Base-by-base conservation (phyloP, 2,797 vertebrate species). In the Danio albolineatus region DNA sequence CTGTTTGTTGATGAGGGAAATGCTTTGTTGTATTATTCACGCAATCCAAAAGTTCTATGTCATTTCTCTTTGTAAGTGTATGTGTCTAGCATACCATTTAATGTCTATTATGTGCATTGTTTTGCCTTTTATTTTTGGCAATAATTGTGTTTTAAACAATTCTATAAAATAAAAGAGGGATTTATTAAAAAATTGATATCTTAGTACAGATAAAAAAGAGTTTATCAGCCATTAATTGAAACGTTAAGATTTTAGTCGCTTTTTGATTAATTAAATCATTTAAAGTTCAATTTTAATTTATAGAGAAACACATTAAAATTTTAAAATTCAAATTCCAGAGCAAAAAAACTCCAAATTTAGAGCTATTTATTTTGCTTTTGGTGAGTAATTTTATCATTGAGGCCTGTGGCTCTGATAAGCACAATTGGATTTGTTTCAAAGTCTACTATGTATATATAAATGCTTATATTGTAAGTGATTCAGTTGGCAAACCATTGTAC, bases 401-500 rank as follows among this genome's bases (percentile, higher is more conserved):
- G 44, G 21, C 57, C 17, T 66, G 59, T 76, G 53, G 19, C 19
- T 41, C 43, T 36, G 60, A 49, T 28, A 28, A 57, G 36, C 43
- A 65, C 54, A 64, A 62, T 13, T 70, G 12, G 13, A 48, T 73
- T 46, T 56, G 60, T 81, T 87, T 89, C 61, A 76, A 71, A 16
- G 10, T 64, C 82, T 78, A 54, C 72, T 85, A 49, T 94, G 89
- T 91, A 91, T 84, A 94, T 92, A 91, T 82, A 1, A 28, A 28
- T 28, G 87, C 82, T 85, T 90, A 36, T 54, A 66, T n/a, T 71
- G 90, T 91, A 85, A 85, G 87, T 84, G 89, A 87, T 86, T 82
- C 80, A 60, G 80, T 88, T 90, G 84, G 89, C 89, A 91, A 89
- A 89, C 85, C 86, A 86, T 71, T 94, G 92, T 94, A 94, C 84